Percentiles rank a stretch among this genome's conserved stretches.
Conservation (phyloP, 2,113 vertebrate genomes). For the Cynopterus brachyotis region DNA sequence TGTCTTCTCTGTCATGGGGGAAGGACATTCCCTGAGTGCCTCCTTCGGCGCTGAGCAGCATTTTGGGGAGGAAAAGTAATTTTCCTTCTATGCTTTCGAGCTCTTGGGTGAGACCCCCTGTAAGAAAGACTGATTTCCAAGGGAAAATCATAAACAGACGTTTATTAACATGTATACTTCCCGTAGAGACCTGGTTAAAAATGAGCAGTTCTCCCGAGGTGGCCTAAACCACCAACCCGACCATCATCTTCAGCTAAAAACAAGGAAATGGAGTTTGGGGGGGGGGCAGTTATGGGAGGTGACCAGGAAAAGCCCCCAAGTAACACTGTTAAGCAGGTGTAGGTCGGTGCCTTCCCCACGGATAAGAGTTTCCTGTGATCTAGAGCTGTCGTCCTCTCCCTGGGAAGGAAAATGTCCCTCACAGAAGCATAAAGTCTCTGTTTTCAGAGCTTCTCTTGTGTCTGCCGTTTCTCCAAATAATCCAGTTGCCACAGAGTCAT, state of each 20-base stretch:
- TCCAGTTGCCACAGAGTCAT: not conserved
- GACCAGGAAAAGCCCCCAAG: not conserved
- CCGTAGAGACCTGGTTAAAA: not conserved
- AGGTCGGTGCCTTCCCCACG: not conserved
- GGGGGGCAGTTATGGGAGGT: not conserved
- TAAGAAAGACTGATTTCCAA: not conserved
- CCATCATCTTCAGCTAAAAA: not conserved
- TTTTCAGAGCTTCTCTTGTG: not conserved
- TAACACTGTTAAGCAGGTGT: not conserved
- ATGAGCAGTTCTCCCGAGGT: not conserved
- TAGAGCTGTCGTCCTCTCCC: not conserved
- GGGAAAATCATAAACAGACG: not conserved
- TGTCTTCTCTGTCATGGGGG: not conserved
- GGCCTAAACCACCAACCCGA: not conserved
- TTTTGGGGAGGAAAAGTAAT: not conserved
- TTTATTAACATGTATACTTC: not conserved
- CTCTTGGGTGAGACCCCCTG: not conserved
- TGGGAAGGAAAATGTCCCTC: not conserved
- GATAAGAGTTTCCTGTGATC: not conserved
- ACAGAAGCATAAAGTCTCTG: not conserved
- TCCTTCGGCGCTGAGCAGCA: fast-evolving
- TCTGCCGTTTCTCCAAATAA: not conserved
- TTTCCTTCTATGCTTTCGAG: not conserved
- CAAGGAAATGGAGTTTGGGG: not conserved
- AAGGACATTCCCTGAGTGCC: not conserved